Evolutionary conservation across 2,797 vertebrate genomes (phyloP).

Genomic region (Hyperoplus lanceolatus): DNA sequence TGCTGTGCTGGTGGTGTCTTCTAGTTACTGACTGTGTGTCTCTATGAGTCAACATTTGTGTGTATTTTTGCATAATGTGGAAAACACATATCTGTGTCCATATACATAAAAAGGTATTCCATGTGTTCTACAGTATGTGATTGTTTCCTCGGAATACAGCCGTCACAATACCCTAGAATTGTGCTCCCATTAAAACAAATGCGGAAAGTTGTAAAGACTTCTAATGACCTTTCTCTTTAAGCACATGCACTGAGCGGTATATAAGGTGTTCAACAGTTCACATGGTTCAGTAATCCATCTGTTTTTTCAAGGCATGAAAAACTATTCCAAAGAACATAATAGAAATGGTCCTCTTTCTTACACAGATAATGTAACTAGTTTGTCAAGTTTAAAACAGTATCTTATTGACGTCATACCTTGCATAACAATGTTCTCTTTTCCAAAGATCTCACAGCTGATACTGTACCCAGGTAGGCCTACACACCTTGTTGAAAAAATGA

Average conservation of each 20-base stretch:
- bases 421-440: constrained; percentile 14
- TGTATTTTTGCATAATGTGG: neutral
- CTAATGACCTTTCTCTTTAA: neutral
- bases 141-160: neutral
- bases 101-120: neutral
- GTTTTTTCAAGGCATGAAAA: neutral
- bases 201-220: neutral
- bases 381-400: constrained; percentile 12
- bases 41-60: neutral
- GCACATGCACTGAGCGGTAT: neutral
- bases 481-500: neutral
- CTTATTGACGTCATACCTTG: neutral
- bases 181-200: neutral
- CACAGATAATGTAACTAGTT: constrained; percentile 20
- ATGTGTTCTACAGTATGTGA: neutral
- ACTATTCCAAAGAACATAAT: neutral
- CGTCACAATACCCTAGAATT: neutral
- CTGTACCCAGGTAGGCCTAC: too few relatives aligned
- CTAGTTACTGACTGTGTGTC: neutral
- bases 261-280: too few relatives aligned
- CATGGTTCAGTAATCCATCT: too few relatives aligned
- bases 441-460: neutral
- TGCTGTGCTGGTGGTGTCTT: neutral
- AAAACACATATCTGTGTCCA: neutral
- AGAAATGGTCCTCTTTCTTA: constrained; percentile 1